Evolutionary conservation across 2,113 vertebrate genomes (phyloP).

Genomic region (Porphyrio hochstetteri): DNA sequence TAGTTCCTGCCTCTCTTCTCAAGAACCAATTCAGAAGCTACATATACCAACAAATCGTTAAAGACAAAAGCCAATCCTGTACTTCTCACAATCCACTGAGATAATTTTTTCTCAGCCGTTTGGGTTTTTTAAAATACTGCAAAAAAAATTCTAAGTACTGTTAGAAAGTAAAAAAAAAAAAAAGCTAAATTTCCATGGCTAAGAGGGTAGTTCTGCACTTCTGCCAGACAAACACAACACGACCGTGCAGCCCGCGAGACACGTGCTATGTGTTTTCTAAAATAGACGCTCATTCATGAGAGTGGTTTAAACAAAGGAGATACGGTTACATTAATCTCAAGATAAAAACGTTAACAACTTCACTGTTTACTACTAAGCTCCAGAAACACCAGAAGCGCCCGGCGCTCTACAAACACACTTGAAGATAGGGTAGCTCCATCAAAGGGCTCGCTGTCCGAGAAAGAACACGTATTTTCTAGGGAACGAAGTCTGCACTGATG

Average conservation of each 20-base stretch:
- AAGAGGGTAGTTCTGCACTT: neutral
- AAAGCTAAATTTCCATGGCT: too few species aligned
- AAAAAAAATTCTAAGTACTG: neutral
- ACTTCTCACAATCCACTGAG: neutral
- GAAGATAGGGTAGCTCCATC: neutral
- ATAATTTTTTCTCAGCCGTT: neutral
- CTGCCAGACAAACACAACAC: neutral
- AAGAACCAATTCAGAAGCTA: neutral
- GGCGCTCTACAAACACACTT: accelerated
- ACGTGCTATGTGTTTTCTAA: neutral
- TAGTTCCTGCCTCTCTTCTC: neutral
- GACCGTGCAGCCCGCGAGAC: neutral
- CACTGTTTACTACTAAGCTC: slow-evolving; percentile 33
- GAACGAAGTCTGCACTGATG: neutral
- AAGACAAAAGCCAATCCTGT: neutral
- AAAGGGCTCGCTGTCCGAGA: neutral
- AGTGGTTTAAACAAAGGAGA: slow-evolving; percentile 50
- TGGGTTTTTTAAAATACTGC: neutral
- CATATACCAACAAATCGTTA: neutral
- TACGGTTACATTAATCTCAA: slow-evolving; percentile 17
- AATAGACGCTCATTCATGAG: neutral
- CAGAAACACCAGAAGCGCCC: neutral
- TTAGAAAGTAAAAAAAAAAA: neutral
- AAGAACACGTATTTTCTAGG: neutral
- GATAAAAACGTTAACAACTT: slow-evolving; percentile 31